Percentiles rank a stretch among this genome's conserved stretches.
Evolutionary conservation across 2,888 invertebrate genomes (phyloP).

Genomic region (Diogma glabrata): DNA sequence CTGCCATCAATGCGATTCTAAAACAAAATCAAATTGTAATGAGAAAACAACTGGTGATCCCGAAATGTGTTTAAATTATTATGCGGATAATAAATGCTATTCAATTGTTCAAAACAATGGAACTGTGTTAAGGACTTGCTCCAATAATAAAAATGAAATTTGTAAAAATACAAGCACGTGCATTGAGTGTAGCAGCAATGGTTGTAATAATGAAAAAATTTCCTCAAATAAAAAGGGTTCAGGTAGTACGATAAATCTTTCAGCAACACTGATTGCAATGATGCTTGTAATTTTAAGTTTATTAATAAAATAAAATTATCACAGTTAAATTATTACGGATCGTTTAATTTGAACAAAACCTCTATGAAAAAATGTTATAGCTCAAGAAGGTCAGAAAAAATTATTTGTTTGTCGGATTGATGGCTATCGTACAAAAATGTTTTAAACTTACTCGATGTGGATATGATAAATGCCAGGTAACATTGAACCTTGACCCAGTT

Average conservation of each 20-base stretch:
- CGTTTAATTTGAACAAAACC: too few relatives aligned
- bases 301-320: too few relatives aligned
- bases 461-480: conserved; percentile 90
- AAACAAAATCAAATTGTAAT: neutral
- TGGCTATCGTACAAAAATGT: too few relatives aligned
- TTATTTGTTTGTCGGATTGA: too few relatives aligned
- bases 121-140: neutral
- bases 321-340: too few relatives aligned
- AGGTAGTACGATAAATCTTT: too few relatives aligned
- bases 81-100: neutral
- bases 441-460: conserved; percentile 65
- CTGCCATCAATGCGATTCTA: conserved; percentile 6
- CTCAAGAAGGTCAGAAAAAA: too few relatives aligned
- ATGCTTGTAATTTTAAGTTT: too few relatives aligned
- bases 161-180: neutral
- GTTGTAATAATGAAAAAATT: conserved; percentile 1
- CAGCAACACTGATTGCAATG: too few relatives aligned
- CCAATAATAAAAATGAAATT: neutral
- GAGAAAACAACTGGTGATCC: neutral
- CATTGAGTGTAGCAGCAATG: neutral
- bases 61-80: neutral
- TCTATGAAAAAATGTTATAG: too few relatives aligned
- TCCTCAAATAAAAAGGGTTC: too few relatives aligned
- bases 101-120: neutral
- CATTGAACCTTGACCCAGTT: conserved; percentile 73